Conservation (phyloP, 2,113 vertebrate species). For the Hoplias malabaricus region DNA sequence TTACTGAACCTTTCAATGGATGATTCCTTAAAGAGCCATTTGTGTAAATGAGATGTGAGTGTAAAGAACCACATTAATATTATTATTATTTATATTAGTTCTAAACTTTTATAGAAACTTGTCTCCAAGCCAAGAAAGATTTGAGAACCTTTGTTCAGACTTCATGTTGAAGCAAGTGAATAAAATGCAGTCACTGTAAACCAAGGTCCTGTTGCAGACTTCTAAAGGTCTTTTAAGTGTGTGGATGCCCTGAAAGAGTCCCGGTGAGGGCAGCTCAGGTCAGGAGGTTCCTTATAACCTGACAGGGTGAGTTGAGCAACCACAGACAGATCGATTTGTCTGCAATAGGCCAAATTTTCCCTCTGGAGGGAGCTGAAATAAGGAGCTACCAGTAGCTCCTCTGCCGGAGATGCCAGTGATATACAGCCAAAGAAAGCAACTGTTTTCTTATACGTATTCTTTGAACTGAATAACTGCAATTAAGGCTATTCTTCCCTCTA, state of each 20-base stretch:
- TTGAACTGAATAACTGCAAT: neutral
- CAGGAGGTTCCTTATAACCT: conserved; percentile 16
- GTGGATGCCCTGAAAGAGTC: neutral
- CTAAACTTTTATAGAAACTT: neutral
- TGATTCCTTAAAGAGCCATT: neutral
- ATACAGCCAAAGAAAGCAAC: conserved; percentile 9
- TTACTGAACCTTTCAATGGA: neutral
- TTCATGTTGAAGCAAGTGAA: neutral
- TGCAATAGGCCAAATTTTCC: neutral
- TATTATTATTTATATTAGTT: neutral
- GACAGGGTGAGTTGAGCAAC: neutral
- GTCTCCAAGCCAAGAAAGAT: neutral
- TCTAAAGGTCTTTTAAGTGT: neutral
- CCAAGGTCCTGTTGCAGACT: neutral
- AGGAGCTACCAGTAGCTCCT: neutral
- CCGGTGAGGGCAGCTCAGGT: neutral
- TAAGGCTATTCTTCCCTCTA: neutral
- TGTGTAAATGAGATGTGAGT: neutral
- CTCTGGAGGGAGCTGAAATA: conserved; percentile 16
- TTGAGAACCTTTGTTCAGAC: neutral
- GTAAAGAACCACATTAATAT: neutral
- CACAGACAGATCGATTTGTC: neutral
- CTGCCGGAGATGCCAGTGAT: conserved; percentile 12
- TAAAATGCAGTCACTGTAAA: neutral
- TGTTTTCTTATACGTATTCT: neutral